A percentile compares a stretch with the other conserved stretches of the same genome.
Conservation (phyloP, 30 jellyfish, hydroid and myxozoan species). For the Hydractinia echinata region DNA sequence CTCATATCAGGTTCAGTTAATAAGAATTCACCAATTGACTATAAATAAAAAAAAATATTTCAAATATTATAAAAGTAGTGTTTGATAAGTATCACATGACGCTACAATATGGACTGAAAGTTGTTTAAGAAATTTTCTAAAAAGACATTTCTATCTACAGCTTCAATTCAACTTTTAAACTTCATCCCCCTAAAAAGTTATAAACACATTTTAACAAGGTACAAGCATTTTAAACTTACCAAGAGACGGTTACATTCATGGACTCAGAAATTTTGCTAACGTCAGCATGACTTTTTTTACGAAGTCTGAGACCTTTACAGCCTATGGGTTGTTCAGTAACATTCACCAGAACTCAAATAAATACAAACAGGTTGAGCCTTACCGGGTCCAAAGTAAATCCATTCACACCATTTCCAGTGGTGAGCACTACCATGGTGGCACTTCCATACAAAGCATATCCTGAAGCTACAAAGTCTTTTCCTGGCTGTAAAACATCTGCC, state of each 20-base stretch:
- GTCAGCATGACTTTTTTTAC: no score
- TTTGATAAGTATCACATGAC: no score
- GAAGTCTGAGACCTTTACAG: no score
- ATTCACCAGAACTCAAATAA: background rate
- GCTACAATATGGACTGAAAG: no score
- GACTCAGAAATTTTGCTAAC: no score
- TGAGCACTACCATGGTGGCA: constrained; percentile 93
- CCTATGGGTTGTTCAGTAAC: background rate
- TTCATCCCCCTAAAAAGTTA: background rate
- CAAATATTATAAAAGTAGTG: background rate
- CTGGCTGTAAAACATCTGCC: constrained; percentile 82
- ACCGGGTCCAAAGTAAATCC: constrained; percentile 98
- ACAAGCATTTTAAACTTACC: no score
- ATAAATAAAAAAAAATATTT: background rate
- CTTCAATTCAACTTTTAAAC: background rate
- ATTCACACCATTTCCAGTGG: constrained; percentile 97
- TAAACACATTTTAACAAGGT: no score
- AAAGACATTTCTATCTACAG: background rate
- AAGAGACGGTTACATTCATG: no score
- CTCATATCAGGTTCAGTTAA: constrained; percentile 93
- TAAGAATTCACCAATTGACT: constrained; percentile 98
- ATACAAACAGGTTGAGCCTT: background rate
- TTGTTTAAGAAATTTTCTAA: no score
- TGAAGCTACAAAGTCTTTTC: constrained; percentile 80
- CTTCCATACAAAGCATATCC: constrained; percentile 99